Percentiles rank a stretch among this genome's conserved stretches.
Evolutionary conservation across 64 coral and sea anemone genomes (phyloP).

Genomic region (Cladopsammia gracilis): DNA sequence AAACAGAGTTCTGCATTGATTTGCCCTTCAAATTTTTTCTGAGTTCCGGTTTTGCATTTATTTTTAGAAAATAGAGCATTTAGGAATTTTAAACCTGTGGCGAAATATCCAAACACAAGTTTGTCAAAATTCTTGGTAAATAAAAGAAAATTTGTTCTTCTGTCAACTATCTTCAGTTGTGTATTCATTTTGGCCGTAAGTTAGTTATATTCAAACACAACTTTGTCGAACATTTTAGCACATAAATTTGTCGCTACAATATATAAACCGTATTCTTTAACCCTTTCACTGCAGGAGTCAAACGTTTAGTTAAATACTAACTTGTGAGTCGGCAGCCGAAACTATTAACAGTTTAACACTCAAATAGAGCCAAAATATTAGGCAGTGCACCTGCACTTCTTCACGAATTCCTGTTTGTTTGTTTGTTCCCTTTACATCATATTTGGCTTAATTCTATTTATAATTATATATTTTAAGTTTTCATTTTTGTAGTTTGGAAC

Average conservation of each 20-base stretch:
- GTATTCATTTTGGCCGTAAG: not conserved
- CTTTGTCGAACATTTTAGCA: not conserved
- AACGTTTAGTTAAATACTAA: not conserved
- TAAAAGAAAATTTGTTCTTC: not conserved
- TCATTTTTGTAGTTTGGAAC: not conserved
- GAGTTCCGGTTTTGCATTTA: no score
- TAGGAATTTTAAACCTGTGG: no score
- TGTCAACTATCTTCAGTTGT: conserved; percentile 11
- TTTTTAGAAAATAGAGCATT: no score
- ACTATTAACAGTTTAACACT: not conserved
- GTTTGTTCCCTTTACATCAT: no score
- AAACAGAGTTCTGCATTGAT: not conserved
- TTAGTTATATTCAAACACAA: not conserved
- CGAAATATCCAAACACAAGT: no score
- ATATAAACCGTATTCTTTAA: not conserved
- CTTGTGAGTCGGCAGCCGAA: not conserved
- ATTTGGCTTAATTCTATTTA: not conserved
- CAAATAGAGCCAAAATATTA: no score
- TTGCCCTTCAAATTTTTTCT: not conserved
- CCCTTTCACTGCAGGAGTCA: not conserved
- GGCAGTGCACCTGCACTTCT: no score
- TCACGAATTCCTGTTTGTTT: no score
- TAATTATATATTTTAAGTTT: not conserved
- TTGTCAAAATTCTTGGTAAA: no score
- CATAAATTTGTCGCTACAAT: not conserved